phyloP scores from a whole-genome alignment of 2,888 invertebrate species.

The Volucella inanis region DNA sequence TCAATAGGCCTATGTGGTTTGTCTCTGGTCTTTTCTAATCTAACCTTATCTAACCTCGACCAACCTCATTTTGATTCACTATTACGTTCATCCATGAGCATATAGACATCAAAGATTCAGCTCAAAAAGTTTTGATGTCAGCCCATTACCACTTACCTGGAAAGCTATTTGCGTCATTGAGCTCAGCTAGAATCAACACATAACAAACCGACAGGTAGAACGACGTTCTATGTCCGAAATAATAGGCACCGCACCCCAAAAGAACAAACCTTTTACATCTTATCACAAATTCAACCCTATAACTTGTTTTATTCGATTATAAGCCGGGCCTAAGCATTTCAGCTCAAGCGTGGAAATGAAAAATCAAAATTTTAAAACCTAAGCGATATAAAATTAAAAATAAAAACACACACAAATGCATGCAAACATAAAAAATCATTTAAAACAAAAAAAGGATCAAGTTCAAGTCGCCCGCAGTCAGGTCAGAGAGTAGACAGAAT shows the following conservation, averaged over 20 bases:
- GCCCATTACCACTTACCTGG: too few relatives aligned
- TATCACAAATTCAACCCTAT: slow-evolving; percentile 63
- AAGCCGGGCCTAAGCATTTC: slow-evolving; percentile 32
- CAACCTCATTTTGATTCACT: too few relatives aligned
- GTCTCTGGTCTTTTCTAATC: too few relatives aligned
- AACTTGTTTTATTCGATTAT: slow-evolving; percentile 54
- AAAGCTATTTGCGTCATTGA: too few relatives aligned
- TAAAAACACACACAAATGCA: too few relatives aligned
- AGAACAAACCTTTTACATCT: background rate
- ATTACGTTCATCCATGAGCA: too few relatives aligned
- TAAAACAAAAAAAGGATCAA: slow-evolving; percentile 20
- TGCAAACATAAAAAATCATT: slow-evolving; percentile 7
- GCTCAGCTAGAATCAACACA: too few relatives aligned
- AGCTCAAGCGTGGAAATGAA: slow-evolving; percentile 36
- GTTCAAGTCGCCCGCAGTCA: slow-evolving; percentile 36
- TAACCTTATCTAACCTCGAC: too few relatives aligned
- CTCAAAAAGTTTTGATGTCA: too few relatives aligned
- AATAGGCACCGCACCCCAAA: background rate
- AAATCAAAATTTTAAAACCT: slow-evolving; percentile 12
- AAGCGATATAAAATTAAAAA: too few relatives aligned
- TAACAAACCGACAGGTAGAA: background rate
- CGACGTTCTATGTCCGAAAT: background rate
- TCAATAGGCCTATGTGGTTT: too few relatives aligned
- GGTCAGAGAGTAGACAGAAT: slow-evolving; percentile 30
- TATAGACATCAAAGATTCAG: too few relatives aligned